Evolutionary conservation across 2,888 invertebrate genomes (phyloP).

Genomic region (Sphaerophoria taeniata): DNA sequence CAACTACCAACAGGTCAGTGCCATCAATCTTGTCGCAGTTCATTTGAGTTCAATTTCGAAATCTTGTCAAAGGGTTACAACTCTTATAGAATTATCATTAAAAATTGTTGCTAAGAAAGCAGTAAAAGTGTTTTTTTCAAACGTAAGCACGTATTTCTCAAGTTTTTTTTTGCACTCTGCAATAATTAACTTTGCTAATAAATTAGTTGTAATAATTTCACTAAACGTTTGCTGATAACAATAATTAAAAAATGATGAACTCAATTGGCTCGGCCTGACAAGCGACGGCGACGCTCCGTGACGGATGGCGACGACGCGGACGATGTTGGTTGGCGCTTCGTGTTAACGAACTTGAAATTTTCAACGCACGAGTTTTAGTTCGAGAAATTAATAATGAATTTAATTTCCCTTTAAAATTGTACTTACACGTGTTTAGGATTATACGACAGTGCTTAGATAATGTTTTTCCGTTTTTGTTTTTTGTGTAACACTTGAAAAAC

Average conservation of each 20-base stretch:
- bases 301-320: neutral
- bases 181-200: constrained; percentile 11
- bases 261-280: constrained; percentile 22
- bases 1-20: neutral
- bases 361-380: neutral
- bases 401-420: constrained; percentile 9
- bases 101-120: neutral
- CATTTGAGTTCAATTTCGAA: constrained; percentile 26
- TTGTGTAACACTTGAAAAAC: neutral
- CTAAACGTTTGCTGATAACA: constrained; percentile 34
- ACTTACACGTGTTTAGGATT: neutral
- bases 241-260: constrained; percentile 5
- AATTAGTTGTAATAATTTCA: constrained; percentile 18
- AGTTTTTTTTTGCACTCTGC: neutral
- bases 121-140: no score
- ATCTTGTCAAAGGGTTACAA: constrained; percentile 13
- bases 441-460: neutral
- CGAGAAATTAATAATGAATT: constrained; percentile 9
- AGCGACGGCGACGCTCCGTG: neutral
- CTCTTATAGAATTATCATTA: constrained; percentile 12
- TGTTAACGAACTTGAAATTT: constrained; percentile 23
- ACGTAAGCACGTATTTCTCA: neutral
- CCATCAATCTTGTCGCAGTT: constrained; percentile 7
- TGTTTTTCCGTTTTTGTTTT: no score
- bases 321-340: constrained; percentile 2